A percentile compares a stretch with the other conserved stretches of the same genome.
Evolutionary conservation across 2,797 vertebrate species (phyloP).

Genomic region (Craterocephalus amniculus): DNA sequence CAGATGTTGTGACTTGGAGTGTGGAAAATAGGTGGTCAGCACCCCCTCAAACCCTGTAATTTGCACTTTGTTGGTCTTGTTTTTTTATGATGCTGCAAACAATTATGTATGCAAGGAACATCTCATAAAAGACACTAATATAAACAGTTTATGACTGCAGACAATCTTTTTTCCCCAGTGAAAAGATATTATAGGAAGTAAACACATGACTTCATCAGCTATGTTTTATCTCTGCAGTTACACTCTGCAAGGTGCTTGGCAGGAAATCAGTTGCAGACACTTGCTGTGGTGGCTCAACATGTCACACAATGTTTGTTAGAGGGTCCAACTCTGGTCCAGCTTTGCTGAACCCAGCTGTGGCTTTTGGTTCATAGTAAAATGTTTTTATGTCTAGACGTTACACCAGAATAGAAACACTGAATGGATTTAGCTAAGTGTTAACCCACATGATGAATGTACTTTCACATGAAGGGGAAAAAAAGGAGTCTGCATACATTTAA

Average conservation of each 20-base stretch:
- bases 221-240: constrained; percentile 60
- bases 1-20: constrained; percentile 68
- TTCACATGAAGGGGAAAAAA: constrained; percentile 66
- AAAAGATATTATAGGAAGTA: constrained; percentile 56
- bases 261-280: constrained; percentile 41
- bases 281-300: constrained; percentile 39
- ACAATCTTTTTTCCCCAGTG: constrained; percentile 71
- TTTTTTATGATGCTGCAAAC: constrained; percentile 76
- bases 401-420: constrained; percentile 73
- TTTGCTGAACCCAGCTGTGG: constrained; percentile 59
- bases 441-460: constrained; percentile 53
- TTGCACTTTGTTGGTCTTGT: constrained; percentile 75
- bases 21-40: constrained; percentile 77
- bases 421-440: constrained; percentile 63
- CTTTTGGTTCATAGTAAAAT: constrained; percentile 71
- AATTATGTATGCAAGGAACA: constrained; percentile 80
- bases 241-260: constrained; percentile 67
- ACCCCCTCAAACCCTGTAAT: constrained; percentile 75
- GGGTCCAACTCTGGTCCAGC: constrained; percentile 40
- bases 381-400: constrained; percentile 77
- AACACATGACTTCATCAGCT: constrained; percentile 71
- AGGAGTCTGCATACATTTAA: constrained; percentile 32
- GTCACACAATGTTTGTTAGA: constrained; percentile 22
- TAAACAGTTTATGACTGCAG: constrained; percentile 80
- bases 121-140: constrained; percentile 81